Evolutionary conservation across 2,113 vertebrate species (phyloP).

Genomic region (Neodontobutis hainanensis): DNA sequence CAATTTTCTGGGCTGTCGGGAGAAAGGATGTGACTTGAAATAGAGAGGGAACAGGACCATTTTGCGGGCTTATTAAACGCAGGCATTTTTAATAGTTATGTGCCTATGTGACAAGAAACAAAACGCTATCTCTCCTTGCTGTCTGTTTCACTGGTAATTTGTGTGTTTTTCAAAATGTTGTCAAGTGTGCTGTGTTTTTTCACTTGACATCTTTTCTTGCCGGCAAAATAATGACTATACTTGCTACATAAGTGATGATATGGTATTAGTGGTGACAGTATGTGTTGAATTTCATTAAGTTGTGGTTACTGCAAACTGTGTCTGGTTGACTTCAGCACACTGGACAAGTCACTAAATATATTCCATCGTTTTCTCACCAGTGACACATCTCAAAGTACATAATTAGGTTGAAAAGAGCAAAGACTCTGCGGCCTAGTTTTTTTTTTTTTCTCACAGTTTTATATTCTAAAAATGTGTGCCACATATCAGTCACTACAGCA

Average conservation of each 20-base stretch:
- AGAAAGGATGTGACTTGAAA: constrained; percentile 21
- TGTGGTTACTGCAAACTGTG: not conserved
- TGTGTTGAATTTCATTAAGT: constrained; percentile 10
- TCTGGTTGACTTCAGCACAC: not conserved
- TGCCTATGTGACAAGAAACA: constrained; percentile 11
- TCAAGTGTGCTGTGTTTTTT: not conserved
- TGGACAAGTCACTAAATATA: constrained; percentile 10
- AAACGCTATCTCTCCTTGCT: not conserved
- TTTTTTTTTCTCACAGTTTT: not conserved
- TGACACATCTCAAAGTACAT: constrained; percentile 15
- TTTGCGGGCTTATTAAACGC: constrained; percentile 17
- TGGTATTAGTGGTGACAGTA: constrained; percentile 3
- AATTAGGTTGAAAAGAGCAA: constrained; percentile 30
- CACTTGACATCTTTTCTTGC: not conserved
- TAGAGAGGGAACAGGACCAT: not conserved
- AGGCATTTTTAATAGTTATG: not conserved
- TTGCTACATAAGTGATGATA: constrained; percentile 7
- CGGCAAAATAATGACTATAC: constrained; percentile 13
- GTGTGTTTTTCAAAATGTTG: constrained; percentile 2
- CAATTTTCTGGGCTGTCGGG: constrained; percentile 2
- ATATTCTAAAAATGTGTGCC: not conserved
- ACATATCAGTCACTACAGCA: constrained; percentile 1
- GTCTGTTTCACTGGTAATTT: not conserved
- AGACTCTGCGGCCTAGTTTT: constrained; percentile 1
- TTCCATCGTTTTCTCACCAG: constrained; percentile 15